Evolutionary conservation across 2,797 vertebrate genomes (phyloP), one percentile per base, ranked within the genome.

Genomic region (Coregonus ussuriensis): DNA sequence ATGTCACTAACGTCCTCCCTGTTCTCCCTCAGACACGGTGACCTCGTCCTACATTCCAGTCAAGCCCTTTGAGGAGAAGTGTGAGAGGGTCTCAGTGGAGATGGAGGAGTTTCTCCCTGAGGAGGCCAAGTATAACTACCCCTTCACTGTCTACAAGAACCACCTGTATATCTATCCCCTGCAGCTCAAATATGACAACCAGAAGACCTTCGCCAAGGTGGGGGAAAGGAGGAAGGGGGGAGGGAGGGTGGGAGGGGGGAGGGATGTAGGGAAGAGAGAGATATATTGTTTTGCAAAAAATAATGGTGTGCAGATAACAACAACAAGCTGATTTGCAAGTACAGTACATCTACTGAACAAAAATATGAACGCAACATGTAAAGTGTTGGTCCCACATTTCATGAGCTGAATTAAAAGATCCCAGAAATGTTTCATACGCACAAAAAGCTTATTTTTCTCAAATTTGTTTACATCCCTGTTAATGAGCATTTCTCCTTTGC

Each of bases 181-280:
- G 86, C 97, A 98, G 84, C 91, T 99, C 84, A 99, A 98, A 86
- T 99, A 99, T 0, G 98, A 99, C 88, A 96, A 95, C 93, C 98
- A 99, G 93, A 99, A 99, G 89, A 94, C 94, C 33, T 99, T 99
- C 93, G 96, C 98, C 16, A 99, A 99, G 96, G 98, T 98, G 89
- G 1, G 52, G n/a, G 31, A 29, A 16, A 18, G 15, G 9, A 13
- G 53, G n/a, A 6, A 9, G 18, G 41, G 41, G 3, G 41, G 35
- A 29, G 14, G 25, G 25, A 25, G 25, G 15, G 9, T 4, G 53
- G n/a, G 13, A 9, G 18, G 41, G 41, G 3, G 41, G 35, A 29
- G 25, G 25, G 25, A 25, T 25, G 25, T 25, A 37, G 33, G 18
- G 13, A 6, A 6, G 15, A 41, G 6, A 69, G 25, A 33, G 31